phyloP scores from a whole-genome alignment of 2,888 invertebrate genomes.

The Andrena haemorrhoa region DNA sequence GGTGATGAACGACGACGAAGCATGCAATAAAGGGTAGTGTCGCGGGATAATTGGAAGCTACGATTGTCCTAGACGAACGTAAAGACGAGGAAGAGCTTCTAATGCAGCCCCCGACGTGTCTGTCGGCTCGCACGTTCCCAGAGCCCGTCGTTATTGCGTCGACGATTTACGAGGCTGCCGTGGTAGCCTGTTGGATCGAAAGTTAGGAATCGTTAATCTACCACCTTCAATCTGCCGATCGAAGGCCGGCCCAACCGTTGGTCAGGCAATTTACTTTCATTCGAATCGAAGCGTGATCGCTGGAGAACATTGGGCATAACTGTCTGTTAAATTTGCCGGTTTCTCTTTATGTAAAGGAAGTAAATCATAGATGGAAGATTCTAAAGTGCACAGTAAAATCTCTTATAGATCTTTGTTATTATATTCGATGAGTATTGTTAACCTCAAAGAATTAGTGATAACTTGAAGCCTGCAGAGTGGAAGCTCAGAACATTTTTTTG shows the following conservation, averaged over 20 bases:
- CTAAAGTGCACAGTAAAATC: too few relatives aligned
- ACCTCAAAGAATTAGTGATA: too few relatives aligned
- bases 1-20: constrained; percentile 70
- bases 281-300: neutral
- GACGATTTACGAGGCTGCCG: constrained; percentile 60
- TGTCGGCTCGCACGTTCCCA: constrained; percentile 51
- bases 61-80: constrained; percentile 70
- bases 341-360: neutral
- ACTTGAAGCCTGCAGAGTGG: too few relatives aligned
- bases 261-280: constrained; percentile 8
- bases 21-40: constrained; percentile 77
- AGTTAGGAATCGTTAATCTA: constrained; percentile 31
- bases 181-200: constrained; percentile 32
- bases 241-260: neutral
- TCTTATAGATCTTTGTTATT: too few relatives aligned
- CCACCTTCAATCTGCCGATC: constrained; percentile 21
- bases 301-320: neutral
- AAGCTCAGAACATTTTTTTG: too few relatives aligned
- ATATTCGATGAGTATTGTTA: too few relatives aligned
- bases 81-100: constrained; percentile 74
- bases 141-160: constrained; percentile 67
- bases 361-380: too few relatives aligned
- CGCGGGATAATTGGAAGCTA: constrained; percentile 79
- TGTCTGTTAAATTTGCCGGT: neutral
- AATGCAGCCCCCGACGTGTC: constrained; percentile 65